Conservation (phyloP, 2,888 invertebrate genomes). For the Prosapia bicincta region DNA sequence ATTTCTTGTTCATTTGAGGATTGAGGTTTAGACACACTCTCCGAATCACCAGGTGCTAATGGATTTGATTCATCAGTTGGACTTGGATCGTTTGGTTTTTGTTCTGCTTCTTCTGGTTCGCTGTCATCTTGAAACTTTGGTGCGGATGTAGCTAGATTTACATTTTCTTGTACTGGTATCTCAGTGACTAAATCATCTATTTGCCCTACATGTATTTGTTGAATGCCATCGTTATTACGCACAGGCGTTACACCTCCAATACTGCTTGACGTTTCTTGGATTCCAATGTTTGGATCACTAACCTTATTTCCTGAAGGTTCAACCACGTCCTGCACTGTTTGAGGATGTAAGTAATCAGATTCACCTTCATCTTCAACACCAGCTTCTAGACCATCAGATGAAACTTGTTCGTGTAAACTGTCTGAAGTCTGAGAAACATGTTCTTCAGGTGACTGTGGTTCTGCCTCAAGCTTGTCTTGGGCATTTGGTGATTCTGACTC, state of each 20-base stretch:
- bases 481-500: not conserved
- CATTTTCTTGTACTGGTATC: not conserved
- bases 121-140: not conserved
- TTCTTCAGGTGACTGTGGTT: slow-evolving; percentile 4
- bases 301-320: not conserved
- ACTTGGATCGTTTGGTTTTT: not conserved
- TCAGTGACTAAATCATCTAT: not conserved
- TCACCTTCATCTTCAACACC: not conserved
- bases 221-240: slow-evolving; percentile 32
- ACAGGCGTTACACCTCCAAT: slow-evolving; percentile 4
- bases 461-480: not conserved
- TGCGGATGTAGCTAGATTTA: not conserved
- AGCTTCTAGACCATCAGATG: not conserved
- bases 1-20: slow-evolving; percentile 15
- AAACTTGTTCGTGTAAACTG: not conserved
- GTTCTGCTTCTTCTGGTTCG: not conserved
- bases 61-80: not conserved
- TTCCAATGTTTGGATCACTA: not conserved
- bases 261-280: not conserved
- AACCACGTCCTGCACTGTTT: not conserved
- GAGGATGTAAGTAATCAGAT: not conserved
- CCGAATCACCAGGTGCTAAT: slow-evolving; percentile 26
- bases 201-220: slow-evolving; percentile 34
- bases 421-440: not conserved
- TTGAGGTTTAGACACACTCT: slow-evolving; percentile 20